These are phyloP conservation scores for Eurystomus gularis DNA, from an alignment of 2,113 vertebrate genomes.

Conservation along the genomic window DNA sequence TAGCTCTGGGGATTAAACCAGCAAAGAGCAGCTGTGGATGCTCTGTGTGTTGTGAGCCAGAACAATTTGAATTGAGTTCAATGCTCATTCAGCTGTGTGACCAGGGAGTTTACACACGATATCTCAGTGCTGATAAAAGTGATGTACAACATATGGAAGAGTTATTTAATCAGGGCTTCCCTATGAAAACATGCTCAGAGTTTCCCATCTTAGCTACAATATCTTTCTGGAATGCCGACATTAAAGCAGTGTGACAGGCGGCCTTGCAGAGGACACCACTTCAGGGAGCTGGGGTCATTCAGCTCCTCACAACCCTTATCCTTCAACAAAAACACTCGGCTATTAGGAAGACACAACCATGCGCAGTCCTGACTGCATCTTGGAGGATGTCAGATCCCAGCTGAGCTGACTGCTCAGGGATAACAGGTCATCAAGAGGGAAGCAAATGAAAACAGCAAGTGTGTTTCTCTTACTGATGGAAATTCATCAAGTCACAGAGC, in stretches of 20 bases:
- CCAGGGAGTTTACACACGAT: background rate
- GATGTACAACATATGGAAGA: background rate
- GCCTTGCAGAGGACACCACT: background rate
- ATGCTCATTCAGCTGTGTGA: background rate
- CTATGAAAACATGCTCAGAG: constrained; percentile 19
- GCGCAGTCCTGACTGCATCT: background rate
- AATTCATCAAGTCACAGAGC: background rate
- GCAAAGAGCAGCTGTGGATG: background rate
- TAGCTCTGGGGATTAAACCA: background rate
- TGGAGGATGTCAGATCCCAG: background rate
- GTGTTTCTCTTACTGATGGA: background rate
- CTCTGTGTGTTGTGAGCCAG: background rate
- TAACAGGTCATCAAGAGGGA: background rate
- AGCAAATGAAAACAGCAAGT: background rate
- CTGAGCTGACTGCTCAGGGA: background rate
- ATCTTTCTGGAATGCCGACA: background rate
- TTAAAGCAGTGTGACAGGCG: background rate
- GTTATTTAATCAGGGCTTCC: constrained; percentile 10
- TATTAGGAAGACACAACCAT: background rate
- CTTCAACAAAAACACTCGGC: background rate
- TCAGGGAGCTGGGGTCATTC: background rate
- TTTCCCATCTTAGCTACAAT: background rate
- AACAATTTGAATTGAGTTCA: background rate
- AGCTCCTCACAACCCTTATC: background rate
- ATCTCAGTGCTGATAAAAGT: constrained; percentile 13